These are phyloP conservation scores for Acanthis flammea DNA, from an alignment of 2,797 vertebrate species.

Conservation along the genomic window DNA sequence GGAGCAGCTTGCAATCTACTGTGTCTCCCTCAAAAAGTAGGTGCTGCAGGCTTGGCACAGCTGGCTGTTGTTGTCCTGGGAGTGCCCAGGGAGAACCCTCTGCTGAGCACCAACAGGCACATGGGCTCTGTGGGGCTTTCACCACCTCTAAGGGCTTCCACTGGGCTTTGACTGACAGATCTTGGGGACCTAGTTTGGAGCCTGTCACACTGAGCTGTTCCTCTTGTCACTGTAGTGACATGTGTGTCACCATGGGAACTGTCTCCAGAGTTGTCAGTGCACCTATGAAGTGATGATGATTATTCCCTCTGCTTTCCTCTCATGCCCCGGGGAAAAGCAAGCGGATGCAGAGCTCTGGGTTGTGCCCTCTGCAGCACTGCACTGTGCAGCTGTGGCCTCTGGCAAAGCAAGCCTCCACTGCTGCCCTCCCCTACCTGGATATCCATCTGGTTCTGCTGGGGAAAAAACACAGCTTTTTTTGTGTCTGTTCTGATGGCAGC, in stretches of 20 bases:
- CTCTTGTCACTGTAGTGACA: conserved; percentile 45
- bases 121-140: rapidly evolving
- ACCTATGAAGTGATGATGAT: conserved; percentile 31
- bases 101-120: not conserved
- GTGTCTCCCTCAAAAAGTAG: conserved; percentile 96
- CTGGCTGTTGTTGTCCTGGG: not conserved
- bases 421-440: conserved; percentile 22
- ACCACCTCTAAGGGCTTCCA: not conserved
- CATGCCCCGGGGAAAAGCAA: not conserved
- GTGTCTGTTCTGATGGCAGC: not conserved
- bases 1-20: conserved; percentile 94
- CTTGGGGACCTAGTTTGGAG: conserved; percentile 31
- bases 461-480: not conserved
- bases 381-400: conserved; percentile 21
- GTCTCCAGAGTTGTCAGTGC: conserved; percentile 43
- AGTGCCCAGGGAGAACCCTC: not conserved
- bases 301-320: not conserved
- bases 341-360: not conserved
- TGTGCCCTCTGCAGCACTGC: not conserved
- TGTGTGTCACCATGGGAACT: conserved; percentile 62
- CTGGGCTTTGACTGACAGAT: conserved; percentile 11
- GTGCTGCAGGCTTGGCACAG: conserved; percentile 5
- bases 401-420: not conserved
- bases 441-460: conserved; percentile 53
- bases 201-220: conserved; percentile 29